Conservation (phyloP, 2,888 invertebrate genomes). For the Drosophila nr. perissopoda region DNA sequence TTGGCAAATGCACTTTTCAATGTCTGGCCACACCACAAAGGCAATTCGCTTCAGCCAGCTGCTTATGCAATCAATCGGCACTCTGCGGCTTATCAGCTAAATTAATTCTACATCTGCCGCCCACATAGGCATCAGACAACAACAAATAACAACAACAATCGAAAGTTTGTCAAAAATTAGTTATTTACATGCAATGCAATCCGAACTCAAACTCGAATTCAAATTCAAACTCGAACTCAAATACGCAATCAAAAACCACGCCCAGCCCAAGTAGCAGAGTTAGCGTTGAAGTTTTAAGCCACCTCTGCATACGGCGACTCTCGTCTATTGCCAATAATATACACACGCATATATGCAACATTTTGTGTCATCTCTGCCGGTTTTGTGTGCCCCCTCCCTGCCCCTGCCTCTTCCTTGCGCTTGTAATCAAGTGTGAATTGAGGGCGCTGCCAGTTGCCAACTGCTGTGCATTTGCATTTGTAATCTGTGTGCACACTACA, state of each 20-base stretch:
- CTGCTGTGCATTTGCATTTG: constrained; percentile 79
- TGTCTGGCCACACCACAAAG: constrained; percentile 39
- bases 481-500: constrained; percentile 41
- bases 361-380: constrained; percentile 78
- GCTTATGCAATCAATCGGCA: constrained; percentile 59
- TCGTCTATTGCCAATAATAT: constrained; percentile 25
- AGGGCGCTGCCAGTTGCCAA: constrained; percentile 78
- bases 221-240: constrained; percentile 16
- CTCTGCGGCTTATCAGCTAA: constrained; percentile 67
- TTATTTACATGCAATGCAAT: constrained; percentile 74
- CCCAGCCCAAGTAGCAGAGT: constrained; percentile 39
- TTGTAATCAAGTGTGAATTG: constrained; percentile 83
- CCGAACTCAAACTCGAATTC: constrained; percentile 1
- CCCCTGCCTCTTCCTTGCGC: constrained; percentile 37
- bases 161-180: constrained; percentile 75
- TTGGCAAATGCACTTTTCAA: constrained; percentile 57
- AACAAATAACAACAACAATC: constrained; percentile 34
- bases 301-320: constrained; percentile 43
- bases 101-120: constrained; percentile 76
- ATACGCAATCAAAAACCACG: constrained; percentile 53
- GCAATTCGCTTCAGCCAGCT: constrained; percentile 8
- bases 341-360: constrained; percentile 17
- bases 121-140: constrained; percentile 29
- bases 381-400: constrained; percentile 36
- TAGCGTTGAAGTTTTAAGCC: constrained; percentile 15